Evolutionary conservation across 2,113 vertebrate species (phyloP).

Genomic region (Ageneiosus marmoratus): DNA sequence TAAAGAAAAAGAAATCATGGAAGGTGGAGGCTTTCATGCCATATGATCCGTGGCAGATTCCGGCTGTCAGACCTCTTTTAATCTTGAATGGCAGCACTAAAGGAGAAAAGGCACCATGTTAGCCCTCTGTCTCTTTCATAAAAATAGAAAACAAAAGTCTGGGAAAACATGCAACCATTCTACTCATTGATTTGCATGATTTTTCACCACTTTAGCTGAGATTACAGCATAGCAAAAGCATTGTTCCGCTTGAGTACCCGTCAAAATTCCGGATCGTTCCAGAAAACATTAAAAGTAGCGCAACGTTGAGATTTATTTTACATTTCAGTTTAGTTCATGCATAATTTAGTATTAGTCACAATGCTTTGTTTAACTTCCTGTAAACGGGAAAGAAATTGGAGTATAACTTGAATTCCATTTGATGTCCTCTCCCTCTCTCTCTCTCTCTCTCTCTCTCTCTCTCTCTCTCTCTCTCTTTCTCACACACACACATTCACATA

Average conservation of each 20-base stretch:
- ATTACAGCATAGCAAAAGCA: constrained; percentile 18
- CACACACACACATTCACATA: neutral
- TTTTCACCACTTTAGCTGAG: constrained; percentile 29
- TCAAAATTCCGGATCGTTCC: constrained; percentile 14
- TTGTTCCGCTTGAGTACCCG: constrained; percentile 34
- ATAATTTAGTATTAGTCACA: constrained; percentile 55
- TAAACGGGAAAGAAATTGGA: constrained; percentile 32
- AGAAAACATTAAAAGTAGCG: constrained; percentile 22
- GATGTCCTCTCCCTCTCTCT: constrained; percentile 13
- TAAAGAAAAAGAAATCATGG: constrained; percentile 48
- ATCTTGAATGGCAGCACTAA: constrained; percentile 30
- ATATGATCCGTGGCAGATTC: constrained; percentile 39
- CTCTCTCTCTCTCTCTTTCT: neutral
- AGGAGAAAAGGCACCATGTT: constrained; percentile 23
- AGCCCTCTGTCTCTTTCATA: constrained; percentile 18
- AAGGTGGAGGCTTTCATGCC: constrained; percentile 41
- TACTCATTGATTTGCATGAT: constrained; percentile 18
- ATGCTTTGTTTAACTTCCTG: constrained; percentile 42
- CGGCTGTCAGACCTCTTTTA: constrained; percentile 38
- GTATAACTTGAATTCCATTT: constrained; percentile 42
- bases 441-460: neutral
- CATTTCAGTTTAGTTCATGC: constrained; percentile 38
- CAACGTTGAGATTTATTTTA: constrained; percentile 47
- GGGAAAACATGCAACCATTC: neutral
- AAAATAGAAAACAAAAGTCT: constrained; percentile 40